These are phyloP conservation scores for Megalops atlanticus DNA, from an alignment of 2,113 vertebrate genomes.

Conservation along the genomic window DNA sequence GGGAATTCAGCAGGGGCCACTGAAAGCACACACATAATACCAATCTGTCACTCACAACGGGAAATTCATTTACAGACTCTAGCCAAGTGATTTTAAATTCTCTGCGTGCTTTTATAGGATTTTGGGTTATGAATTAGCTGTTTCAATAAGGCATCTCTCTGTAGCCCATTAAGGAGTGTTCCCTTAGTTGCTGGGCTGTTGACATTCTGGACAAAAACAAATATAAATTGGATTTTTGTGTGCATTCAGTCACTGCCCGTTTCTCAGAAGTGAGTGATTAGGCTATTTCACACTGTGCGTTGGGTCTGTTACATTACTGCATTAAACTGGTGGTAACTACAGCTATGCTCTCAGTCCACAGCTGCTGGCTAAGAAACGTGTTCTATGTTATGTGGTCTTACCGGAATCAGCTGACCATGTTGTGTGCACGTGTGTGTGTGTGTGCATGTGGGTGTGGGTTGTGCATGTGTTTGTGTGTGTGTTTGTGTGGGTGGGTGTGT, in stretches of 20 bases:
- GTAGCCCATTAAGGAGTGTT: slow-evolving; percentile 48
- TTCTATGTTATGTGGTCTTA: neutral
- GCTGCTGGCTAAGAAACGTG: neutral
- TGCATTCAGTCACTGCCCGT: slow-evolving; percentile 1
- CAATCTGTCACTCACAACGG: slow-evolving; percentile 55
- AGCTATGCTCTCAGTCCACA: too few relatives aligned
- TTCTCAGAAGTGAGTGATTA: neutral
- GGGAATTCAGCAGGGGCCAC: too few relatives aligned
- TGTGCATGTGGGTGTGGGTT: too few relatives aligned
- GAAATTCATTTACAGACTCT: slow-evolving; percentile 52
- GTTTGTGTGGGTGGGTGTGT: slow-evolving; percentile 35
- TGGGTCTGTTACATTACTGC: neutral
- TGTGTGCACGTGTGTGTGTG: neutral
- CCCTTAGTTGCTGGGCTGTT: neutral
- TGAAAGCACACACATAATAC: slow-evolving; percentile 22
- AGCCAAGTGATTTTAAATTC: slow-evolving; percentile 66
- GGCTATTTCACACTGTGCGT: slow-evolving; percentile 29
- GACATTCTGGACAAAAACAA: slow-evolving; percentile 4
- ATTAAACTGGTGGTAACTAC: too few relatives aligned
- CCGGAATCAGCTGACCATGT: neutral
- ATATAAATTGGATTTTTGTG: slow-evolving; percentile 43
- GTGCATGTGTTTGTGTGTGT: too few relatives aligned
- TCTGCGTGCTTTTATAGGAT: slow-evolving; percentile 65
- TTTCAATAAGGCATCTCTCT: slow-evolving; percentile 70
- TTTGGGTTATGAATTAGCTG: slow-evolving; percentile 66